Percentiles rank a stretch among this genome's conserved stretches.
These are phyloP conservation scores for Platycnemis pennipes DNA, from an alignment of 2,888 invertebrate species.

Conservation along the genomic window DNA sequence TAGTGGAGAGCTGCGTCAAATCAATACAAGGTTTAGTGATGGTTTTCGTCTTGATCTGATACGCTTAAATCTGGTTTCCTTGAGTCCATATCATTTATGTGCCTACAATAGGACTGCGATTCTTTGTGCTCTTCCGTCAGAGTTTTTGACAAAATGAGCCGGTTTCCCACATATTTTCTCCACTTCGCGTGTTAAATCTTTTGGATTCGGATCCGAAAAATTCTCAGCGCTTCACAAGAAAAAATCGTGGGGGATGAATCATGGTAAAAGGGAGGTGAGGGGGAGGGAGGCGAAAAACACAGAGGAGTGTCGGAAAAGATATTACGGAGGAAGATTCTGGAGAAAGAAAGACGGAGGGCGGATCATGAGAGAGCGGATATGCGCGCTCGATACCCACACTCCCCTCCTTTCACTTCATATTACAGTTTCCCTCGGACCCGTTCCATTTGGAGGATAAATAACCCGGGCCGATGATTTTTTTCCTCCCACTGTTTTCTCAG, in stretches of 20 bases:
- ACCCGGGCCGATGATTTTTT: not conserved
- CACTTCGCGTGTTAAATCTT: no score
- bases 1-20: no score
- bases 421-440: not conserved
- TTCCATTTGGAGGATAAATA: constrained; percentile 41
- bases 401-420: not conserved
- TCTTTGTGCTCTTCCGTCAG: no score
- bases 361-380: not conserved
- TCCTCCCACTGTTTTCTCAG: not conserved
- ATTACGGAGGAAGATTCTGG: not conserved
- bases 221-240: no score
- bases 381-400: not conserved
- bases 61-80: no score
- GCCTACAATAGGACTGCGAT: no score
- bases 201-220: no score
- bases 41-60: no score
- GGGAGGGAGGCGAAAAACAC: not conserved
- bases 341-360: not conserved
- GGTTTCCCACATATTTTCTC: no score
- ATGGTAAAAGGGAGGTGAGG: not conserved
- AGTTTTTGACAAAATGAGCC: no score
- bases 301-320: not conserved
- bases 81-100: no score
- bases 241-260: not conserved
- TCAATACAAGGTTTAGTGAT: no score